Conservation (phyloP, 1,140 invertebrate genomes). For the Grapholita molesta region DNA sequence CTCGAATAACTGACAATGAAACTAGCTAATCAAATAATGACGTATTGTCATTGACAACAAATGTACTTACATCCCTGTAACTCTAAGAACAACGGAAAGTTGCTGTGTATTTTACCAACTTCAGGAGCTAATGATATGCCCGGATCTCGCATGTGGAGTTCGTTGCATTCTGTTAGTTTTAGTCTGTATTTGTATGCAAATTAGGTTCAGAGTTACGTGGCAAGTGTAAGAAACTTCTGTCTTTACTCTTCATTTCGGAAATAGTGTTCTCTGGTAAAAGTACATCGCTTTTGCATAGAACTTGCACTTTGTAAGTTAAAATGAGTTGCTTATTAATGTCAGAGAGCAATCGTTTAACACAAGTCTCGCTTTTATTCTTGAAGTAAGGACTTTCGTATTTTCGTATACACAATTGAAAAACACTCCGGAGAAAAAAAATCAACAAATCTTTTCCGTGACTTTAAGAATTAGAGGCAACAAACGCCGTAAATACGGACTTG, state of each 20-base stretch:
- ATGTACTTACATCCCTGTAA: no score
- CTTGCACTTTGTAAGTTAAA: neutral
- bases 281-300: neutral
- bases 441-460: constrained; percentile 3
- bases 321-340: no score
- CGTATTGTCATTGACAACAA: no score
- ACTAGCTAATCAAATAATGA: no score
- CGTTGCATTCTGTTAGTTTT: neutral
- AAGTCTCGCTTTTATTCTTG: neutral
- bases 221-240: neutral
- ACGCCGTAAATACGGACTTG: neutral
- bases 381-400: neutral
- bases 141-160: neutral
- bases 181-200: neutral
- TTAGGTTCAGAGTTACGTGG: neutral
- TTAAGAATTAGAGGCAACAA: constrained; percentile 10
- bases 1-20: no score
- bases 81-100: neutral
- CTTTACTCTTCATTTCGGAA: neutral
- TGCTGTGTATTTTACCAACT: neutral
- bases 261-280: neutral
- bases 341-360: neutral
- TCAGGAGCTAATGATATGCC: neutral
- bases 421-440: neutral
- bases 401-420: neutral